Evolutionary conservation across 2,888 invertebrate species (phyloP).

Genomic region (Calephelis perditalis): DNA sequence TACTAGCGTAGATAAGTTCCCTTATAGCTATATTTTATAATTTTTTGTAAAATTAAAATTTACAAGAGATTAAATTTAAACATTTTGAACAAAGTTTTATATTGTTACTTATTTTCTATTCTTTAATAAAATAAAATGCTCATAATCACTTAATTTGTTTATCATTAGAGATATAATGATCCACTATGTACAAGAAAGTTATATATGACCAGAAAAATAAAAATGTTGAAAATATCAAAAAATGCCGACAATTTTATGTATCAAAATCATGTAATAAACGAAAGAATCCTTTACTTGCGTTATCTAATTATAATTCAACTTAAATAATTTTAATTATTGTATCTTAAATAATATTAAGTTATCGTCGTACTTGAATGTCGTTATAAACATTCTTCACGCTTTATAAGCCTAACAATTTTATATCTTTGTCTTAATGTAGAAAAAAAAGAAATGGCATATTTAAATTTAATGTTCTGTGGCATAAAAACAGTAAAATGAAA

Average conservation of each 20-base stretch:
- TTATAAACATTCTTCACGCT: constrained; percentile 5
- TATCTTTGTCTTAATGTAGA: neutral
- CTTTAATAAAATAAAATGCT: no score
- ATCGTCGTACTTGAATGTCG: neutral
- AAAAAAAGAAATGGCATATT: constrained; percentile 2
- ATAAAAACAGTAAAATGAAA: neutral
- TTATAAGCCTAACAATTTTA: constrained; percentile 4
- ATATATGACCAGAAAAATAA: constrained; percentile 1
- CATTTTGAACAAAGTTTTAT: no score
- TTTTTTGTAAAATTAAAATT: no score
- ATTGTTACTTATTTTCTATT: no score
- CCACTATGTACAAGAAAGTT: no score
- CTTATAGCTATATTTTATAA: no score
- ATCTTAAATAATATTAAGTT: neutral
- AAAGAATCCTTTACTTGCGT: constrained; percentile 1
- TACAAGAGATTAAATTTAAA: no score
- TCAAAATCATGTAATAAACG: neutral
- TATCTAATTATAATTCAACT: neutral
- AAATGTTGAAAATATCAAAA: constrained; percentile 2
- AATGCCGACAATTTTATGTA: neutral
- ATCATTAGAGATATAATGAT: no score
- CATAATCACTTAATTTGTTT: no score
- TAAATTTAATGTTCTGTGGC: neutral
- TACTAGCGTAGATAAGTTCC: no score
- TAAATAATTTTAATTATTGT: neutral